phyloP scores from a whole-genome alignment of 2,113 vertebrate genomes.

The Eclectus roratus region DNA sequence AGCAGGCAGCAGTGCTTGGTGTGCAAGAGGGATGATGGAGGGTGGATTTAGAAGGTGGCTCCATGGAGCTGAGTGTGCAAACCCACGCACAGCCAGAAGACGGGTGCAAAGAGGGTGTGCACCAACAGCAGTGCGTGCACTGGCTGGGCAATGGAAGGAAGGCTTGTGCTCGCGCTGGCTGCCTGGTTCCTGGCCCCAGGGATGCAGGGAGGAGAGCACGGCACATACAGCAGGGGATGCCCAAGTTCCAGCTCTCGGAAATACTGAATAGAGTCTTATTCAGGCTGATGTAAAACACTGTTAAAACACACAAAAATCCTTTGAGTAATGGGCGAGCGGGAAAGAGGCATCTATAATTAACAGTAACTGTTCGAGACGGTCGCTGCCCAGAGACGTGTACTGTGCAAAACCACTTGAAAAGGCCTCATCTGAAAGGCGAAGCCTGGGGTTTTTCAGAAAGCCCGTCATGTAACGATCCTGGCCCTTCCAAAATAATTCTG shows the following conservation, averaged over 20 bases:
- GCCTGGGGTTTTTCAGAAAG: conserved; percentile 76
- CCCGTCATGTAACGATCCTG: conserved; percentile 73
- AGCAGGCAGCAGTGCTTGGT: accelerated
- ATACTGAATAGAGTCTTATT: conserved; percentile 82
- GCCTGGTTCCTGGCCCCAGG: not conserved
- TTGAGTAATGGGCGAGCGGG: conserved; percentile 82
- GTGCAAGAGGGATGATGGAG: not conserved
- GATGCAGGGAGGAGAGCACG: not conserved
- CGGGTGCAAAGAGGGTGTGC: not conserved
- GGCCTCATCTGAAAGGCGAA: conserved; percentile 74
- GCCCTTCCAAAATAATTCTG: conserved; percentile 81
- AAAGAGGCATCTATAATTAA: conserved; percentile 87
- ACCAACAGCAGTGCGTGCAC: not conserved
- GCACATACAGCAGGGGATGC: conserved; percentile 64
- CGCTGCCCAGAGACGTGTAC: conserved; percentile 80
- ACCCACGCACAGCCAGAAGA: not conserved
- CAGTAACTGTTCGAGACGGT: conserved; percentile 84
- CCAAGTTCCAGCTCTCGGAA: conserved; percentile 71
- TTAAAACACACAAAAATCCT: conserved; percentile 85
- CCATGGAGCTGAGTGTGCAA: not conserved
- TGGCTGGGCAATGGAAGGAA: not conserved
- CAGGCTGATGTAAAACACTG: conserved; percentile 80
- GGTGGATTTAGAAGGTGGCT: not conserved
- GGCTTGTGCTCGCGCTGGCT: not conserved
- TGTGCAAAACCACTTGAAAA: conserved; percentile 83